Percentiles rank a stretch among this genome's conserved stretches.
Evolutionary conservation across 2,888 invertebrate species (phyloP).

Genomic region (Drosophila anomelani): DNA sequence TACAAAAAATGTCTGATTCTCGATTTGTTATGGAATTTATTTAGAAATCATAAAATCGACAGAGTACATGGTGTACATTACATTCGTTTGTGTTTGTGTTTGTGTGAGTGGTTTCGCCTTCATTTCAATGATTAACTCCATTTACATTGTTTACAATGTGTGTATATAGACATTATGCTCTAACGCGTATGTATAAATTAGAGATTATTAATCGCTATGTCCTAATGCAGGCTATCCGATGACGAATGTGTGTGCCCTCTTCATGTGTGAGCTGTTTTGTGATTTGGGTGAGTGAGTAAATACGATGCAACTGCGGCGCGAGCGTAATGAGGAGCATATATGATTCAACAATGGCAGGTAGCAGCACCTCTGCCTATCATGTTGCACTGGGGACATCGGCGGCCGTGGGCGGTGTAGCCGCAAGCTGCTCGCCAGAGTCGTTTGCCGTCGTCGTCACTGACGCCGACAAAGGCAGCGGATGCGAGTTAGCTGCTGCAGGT

Average conservation of each 20-base stretch:
- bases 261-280: slow-evolving; percentile 30
- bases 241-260: slow-evolving; percentile 17
- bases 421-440: slow-evolving; percentile 57
- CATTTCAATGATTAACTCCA: slow-evolving; percentile 40
- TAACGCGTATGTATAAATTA: slow-evolving; percentile 69
- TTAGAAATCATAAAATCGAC: slow-evolving; percentile 74
- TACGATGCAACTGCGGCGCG: slow-evolving; percentile 34
- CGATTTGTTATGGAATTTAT: slow-evolving; percentile 67
- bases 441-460: slow-evolving; percentile 38
- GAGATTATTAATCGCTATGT: slow-evolving; percentile 73
- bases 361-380: slow-evolving; percentile 72
- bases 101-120: slow-evolving; percentile 44
- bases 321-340: slow-evolving; percentile 49
- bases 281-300: slow-evolving; percentile 39
- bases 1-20: slow-evolving; percentile 3
- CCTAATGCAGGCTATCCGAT: slow-evolving; percentile 64
- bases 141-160: slow-evolving; percentile 36
- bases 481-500: slow-evolving; percentile 58
- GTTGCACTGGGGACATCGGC: slow-evolving; percentile 62
- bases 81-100: slow-evolving; percentile 40
- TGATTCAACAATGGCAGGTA: slow-evolving; percentile 64
- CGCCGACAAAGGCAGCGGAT: slow-evolving; percentile 14
- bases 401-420: slow-evolving; percentile 29
- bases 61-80: slow-evolving; percentile 67
- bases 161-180: slow-evolving; percentile 56